phyloP scores from a whole-genome alignment of 1,140 invertebrate genomes.

The Bombus superbus region DNA sequence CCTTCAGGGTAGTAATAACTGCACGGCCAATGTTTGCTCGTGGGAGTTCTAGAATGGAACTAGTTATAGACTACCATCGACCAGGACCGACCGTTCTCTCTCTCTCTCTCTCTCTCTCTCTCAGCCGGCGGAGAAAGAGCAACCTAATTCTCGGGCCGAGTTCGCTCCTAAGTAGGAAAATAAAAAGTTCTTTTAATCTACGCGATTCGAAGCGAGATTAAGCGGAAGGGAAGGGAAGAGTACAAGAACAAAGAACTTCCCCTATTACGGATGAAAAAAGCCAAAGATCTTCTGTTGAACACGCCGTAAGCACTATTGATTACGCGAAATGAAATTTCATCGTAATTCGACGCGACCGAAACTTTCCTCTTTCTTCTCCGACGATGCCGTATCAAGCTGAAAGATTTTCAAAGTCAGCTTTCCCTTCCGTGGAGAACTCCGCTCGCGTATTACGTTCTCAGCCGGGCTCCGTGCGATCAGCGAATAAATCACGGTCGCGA shows the following conservation, averaged over 20 bases:
- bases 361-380: too few species aligned
- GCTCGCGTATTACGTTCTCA: background rate
- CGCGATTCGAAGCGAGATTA: background rate
- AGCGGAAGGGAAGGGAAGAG: background rate
- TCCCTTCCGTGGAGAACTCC: background rate
- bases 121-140: background rate
- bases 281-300: conserved; percentile 11
- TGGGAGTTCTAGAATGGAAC: conserved; percentile 15
- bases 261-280: conserved; percentile 1
- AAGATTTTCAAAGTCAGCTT: conserved; percentile 1
- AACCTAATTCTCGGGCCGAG: conserved; percentile 34
- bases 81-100: too few species aligned
- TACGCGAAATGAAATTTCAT: conserved; percentile 40
- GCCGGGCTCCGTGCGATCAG: background rate
- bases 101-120: background rate
- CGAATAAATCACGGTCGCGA: background rate
- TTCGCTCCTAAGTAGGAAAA: conserved; percentile 6
- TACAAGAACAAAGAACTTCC: conserved; percentile 36
- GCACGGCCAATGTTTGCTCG: conserved; percentile 36
- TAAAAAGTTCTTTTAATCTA: conserved; percentile 35
- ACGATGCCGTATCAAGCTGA: background rate
- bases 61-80: background rate
- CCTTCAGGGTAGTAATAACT: conserved; percentile 47
- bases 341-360: background rate
- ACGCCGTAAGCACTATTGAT: conserved; percentile 31